A percentile compares a stretch with the other conserved stretches of the same genome.
Evolutionary conservation across 23 tunicate genomes (phyloP).

Genomic region (Trididemnum clinides): DNA sequence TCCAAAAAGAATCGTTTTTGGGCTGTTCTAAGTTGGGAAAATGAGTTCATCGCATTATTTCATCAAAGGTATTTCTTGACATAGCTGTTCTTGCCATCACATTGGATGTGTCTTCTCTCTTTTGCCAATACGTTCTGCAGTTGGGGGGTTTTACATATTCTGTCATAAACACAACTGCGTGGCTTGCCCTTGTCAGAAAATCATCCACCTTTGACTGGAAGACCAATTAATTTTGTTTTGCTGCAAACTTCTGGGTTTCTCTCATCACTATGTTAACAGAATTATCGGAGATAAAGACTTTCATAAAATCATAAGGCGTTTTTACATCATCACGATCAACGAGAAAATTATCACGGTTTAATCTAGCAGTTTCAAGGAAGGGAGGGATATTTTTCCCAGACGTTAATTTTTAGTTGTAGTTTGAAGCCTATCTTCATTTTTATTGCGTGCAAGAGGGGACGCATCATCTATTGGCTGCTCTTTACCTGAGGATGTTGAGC

Average conservation of each 20-base stretch:
- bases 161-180: neutral
- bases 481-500: neutral
- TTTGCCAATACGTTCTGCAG: neutral
- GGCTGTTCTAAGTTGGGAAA: neutral
- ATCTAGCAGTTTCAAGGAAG: neutral
- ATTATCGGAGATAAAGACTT: neutral
- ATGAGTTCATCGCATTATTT: constrained; percentile 2
- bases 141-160: neutral
- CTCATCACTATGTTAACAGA: neutral
- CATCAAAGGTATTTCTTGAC: neutral
- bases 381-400: neutral
- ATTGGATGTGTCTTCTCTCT: constrained; percentile 8
- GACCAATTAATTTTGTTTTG: neutral
- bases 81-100: neutral
- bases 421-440: neutral
- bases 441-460: neutral
- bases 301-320: constrained; percentile 12
- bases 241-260: neutral
- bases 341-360: neutral
- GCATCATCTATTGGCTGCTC: neutral
- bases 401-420: neutral
- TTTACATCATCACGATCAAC: neutral
- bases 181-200: neutral
- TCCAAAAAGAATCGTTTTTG: neutral
- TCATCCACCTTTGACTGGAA: neutral